Evolutionary conservation across 2,888 invertebrate species (phyloP), one percentile per base, ranked within the genome.

Genomic region (Leucophenga montana): DNA sequence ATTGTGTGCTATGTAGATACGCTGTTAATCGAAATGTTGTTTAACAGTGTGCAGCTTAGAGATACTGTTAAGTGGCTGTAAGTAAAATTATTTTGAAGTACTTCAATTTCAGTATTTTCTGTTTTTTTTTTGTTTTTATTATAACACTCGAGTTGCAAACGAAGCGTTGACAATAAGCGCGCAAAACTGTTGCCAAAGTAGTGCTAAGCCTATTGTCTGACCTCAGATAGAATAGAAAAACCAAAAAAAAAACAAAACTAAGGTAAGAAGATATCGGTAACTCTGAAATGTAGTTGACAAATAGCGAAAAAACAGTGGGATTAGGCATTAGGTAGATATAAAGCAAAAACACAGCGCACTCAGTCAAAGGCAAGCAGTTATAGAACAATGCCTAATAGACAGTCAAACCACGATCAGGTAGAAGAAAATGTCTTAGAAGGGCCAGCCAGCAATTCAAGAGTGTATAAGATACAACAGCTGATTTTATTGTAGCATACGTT

Each of bases 201-300:
- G 78, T 79, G 82, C 79, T 85, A 84, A 85, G 83, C 84, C 85
- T 78, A 80, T 85, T 85, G 86, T 85, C 80, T 79, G 77, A 67
- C 70, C 77, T 78, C 75, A 75, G 81, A 79, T 72, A 75, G 83
- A 78, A 72, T 78, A 73, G 78, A 81, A 80, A 81, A 78, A n/a
- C n/a, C 78, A 78, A 80, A 80, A 81, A 80, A 81, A 78, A n/a
- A n/a, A 78, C 77, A 80, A 80, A 27, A n/a, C 50, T 6, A 50
- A 57, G 44, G 46, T 46, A 64, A 64, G 22, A 46, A 62, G 61
- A 61, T 61, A 61, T 61, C 56, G 54, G 18, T 70, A n/a, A n/a
- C 70, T 75, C 74, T 74, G 75, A 76, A 77, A 77, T 73, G 73
- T 75, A 80, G 78, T 79, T 79, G 78, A 79, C 82, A 82, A 81